Conservation (phyloP, 2,113 vertebrate species). For the Trachemys scripta region DNA sequence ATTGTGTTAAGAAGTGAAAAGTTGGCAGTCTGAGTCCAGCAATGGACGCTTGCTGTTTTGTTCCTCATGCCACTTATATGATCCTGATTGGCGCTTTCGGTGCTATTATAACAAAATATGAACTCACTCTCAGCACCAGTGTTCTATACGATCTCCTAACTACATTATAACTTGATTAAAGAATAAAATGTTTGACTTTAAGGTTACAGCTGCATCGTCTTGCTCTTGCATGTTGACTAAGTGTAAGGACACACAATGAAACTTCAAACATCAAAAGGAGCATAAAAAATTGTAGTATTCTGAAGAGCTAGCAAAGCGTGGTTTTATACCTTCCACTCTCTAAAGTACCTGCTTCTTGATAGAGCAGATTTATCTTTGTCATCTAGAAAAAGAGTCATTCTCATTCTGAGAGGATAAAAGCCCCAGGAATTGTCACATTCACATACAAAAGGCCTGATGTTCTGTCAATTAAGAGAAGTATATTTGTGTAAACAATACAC, state of each 20-base stretch:
- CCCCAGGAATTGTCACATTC: neutral
- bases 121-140: neutral
- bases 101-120: neutral
- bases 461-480: slow-evolving; percentile 64
- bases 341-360: neutral
- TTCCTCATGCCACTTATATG: neutral
- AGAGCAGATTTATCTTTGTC: neutral
- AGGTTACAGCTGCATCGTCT: neutral
- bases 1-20: neutral
- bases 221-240: neutral
- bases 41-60: neutral
- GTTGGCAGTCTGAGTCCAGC: neutral
- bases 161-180: neutral
- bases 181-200: neutral
- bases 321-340: neutral
- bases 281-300: neutral
- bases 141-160: too few relatives aligned
- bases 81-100: neutral
- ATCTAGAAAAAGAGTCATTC: slow-evolving; percentile 27
- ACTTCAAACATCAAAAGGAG: neutral
- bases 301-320: neutral
- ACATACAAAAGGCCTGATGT: slow-evolving; percentile 14
- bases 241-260: neutral
- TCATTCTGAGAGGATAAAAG: slow-evolving; percentile 50
- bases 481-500: slow-evolving; percentile 5